These are phyloP conservation scores for Ashinkailepas kermadecensis DNA, from an alignment of 2,888 invertebrate genomes.

Conservation along the genomic window DNA sequence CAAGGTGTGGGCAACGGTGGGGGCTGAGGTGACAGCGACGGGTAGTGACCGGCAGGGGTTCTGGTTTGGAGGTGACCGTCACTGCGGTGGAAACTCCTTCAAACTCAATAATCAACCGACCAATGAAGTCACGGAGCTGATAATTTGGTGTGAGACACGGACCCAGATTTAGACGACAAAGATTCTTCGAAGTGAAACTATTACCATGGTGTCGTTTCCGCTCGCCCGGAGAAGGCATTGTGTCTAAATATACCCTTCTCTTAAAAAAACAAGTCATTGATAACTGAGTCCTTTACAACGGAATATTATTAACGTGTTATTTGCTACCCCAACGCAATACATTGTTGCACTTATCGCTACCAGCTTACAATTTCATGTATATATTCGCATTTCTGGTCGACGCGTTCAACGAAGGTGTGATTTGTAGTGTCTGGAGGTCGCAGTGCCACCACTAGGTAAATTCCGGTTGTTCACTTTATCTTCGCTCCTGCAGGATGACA, in stretches of 20 bases:
- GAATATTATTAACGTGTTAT: not conserved
- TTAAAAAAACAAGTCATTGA: too few relatives aligned
- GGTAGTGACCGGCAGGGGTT: not conserved
- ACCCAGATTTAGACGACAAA: too few relatives aligned
- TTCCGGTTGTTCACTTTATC: constrained; percentile 28
- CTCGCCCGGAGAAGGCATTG: too few relatives aligned
- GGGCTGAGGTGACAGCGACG: not conserved
- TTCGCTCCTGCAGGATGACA: constrained; percentile 56
- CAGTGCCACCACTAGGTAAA: not conserved
- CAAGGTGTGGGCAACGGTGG: constrained; percentile 49
- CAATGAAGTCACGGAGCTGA: too few relatives aligned
- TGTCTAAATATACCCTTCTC: too few relatives aligned
- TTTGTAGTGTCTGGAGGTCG: not conserved
- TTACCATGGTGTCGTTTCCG: too few relatives aligned
- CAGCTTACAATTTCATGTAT: not conserved
- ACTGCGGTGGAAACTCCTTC: not conserved
- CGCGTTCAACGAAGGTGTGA: not conserved
- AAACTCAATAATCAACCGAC: not conserved
- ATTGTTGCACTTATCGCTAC: too few relatives aligned
- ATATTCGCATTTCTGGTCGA: not conserved
- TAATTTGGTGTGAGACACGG: too few relatives aligned
- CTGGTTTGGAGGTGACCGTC: not conserved
- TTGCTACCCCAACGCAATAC: not conserved
- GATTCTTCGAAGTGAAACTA: too few relatives aligned
- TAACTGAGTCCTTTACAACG: too few relatives aligned